Conservation (phyloP, 2,888 invertebrate species). For the Azorinus chamasolen region DNA sequence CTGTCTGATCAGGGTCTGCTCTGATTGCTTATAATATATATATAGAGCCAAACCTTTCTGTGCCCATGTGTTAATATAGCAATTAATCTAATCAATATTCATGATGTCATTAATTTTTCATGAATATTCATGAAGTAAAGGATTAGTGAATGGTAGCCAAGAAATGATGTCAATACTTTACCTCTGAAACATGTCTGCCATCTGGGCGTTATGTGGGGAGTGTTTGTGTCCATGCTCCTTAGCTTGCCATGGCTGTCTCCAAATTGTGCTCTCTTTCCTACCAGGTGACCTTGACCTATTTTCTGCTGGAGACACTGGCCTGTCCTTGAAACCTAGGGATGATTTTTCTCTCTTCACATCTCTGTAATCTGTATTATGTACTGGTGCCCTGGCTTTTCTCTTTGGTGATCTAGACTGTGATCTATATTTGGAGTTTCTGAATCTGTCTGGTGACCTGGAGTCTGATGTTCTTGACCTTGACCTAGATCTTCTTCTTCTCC, state of each 20-base stretch:
- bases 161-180: too few relatives aligned
- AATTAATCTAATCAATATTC: too few relatives aligned
- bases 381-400: slow-evolving; percentile 9
- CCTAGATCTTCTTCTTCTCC: slow-evolving; percentile 14
- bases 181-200: slow-evolving; percentile 51
- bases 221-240: slow-evolving; percentile 29
- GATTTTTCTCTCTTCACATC: neutral
- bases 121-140: too few relatives aligned
- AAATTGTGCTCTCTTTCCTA: slow-evolving; percentile 25
- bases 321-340: neutral
- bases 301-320: slow-evolving; percentile 27
- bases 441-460: slow-evolving; percentile 8
- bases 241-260: slow-evolving; percentile 26
- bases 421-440: slow-evolving; percentile 1
- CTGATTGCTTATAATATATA: too few relatives aligned
- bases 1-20: too few relatives aligned
- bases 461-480: slow-evolving; percentile 26
- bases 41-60: too few relatives aligned
- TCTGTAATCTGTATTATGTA: neutral
- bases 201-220: slow-evolving; percentile 18
- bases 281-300: slow-evolving; percentile 35
- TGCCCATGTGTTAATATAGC: too few relatives aligned
- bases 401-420: neutral
- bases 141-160: too few relatives aligned
- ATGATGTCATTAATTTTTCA: too few relatives aligned